These are phyloP conservation scores for Pseudorasbora parva DNA, from an alignment of 2,113 vertebrate genomes.

Conservation along the genomic window DNA sequence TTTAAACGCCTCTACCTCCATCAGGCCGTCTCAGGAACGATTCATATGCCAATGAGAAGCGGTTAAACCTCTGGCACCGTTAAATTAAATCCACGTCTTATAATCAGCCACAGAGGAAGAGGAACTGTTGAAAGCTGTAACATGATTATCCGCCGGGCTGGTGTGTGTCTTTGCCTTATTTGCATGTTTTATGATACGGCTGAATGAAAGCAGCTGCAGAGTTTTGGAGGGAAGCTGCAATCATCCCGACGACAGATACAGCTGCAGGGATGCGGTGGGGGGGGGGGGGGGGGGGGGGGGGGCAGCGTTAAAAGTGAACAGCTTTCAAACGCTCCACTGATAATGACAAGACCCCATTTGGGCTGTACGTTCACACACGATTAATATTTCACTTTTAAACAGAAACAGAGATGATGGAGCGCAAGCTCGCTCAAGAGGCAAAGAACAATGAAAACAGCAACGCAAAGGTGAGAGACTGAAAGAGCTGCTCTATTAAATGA, in stretches of 20 bases:
- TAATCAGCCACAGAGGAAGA: conserved; percentile 17
- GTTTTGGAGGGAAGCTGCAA: background rate
- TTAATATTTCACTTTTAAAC: background rate
- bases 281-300: too few species aligned
- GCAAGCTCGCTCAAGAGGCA: background rate
- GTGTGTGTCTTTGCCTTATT: background rate
- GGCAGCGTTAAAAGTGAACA: background rate
- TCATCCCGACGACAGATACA: background rate
- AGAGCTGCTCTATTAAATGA: conserved; percentile 35
- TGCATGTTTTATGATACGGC: conserved; percentile 14
- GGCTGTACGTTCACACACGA: background rate
- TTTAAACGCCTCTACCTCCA: background rate
- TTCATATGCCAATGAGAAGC: conserved; percentile 11
- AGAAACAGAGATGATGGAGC: background rate
- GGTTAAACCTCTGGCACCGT: background rate
- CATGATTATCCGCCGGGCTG: background rate
- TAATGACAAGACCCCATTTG: background rate
- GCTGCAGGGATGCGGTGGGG: background rate
- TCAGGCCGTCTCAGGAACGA: background rate
- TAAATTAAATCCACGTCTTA: conserved; percentile 2
- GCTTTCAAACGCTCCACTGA: background rate
- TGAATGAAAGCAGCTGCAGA: background rate
- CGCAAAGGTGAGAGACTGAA: conserved; percentile 2
- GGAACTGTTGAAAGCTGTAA: conserved; percentile 23
- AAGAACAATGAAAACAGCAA: background rate